These are phyloP conservation scores for Acrossocheilus wenchowensis DNA, from an alignment of 2,797 vertebrate species.

Conservation along the genomic window DNA sequence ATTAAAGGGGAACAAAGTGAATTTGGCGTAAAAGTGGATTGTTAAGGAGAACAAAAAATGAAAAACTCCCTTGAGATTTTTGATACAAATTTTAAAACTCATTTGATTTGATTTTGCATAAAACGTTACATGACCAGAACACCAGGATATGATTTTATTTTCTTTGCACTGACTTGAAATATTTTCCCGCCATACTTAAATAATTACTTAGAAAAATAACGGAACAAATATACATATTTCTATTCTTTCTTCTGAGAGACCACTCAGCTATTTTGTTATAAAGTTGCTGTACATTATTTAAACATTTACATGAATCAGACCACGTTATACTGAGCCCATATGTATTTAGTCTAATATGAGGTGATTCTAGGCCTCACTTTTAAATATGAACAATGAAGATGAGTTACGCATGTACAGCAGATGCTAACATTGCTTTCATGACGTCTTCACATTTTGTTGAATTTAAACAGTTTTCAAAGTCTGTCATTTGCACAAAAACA, in stretches of 20 bases:
- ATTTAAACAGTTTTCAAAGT: constrained; percentile 26
- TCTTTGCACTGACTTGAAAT: constrained; percentile 76
- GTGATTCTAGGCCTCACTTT: constrained; percentile 24
- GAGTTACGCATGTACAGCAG: constrained; percentile 21
- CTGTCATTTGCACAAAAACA: constrained; percentile 36
- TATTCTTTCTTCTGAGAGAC: constrained; percentile 84
- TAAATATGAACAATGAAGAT: constrained; percentile 29
- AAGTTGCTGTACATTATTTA: constrained; percentile 99
- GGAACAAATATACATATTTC: constrained; percentile 92
- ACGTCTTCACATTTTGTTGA: constrained; percentile 34
- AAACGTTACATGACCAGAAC: constrained; percentile 85
- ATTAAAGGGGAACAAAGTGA: not conserved
- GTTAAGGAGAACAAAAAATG: not conserved
- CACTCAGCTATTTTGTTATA: constrained; percentile 88
- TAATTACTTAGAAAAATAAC: constrained; percentile 99
- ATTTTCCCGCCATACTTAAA: constrained; percentile 67
- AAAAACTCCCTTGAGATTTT: not conserved
- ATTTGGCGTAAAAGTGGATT: not conserved
- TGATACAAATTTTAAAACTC: not conserved
- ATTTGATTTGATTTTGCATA: constrained; percentile 67
- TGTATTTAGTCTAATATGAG: constrained; percentile 37
- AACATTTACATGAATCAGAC: constrained; percentile 93
- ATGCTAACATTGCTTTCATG: constrained; percentile 38
- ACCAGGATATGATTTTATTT: constrained; percentile 75
- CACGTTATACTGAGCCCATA: constrained; percentile 66